A percentile compares a stretch with the other conserved stretches of the same genome.
Conservation (phyloP, 1,140 invertebrate species). For the Triops longicaudatus region DNA sequence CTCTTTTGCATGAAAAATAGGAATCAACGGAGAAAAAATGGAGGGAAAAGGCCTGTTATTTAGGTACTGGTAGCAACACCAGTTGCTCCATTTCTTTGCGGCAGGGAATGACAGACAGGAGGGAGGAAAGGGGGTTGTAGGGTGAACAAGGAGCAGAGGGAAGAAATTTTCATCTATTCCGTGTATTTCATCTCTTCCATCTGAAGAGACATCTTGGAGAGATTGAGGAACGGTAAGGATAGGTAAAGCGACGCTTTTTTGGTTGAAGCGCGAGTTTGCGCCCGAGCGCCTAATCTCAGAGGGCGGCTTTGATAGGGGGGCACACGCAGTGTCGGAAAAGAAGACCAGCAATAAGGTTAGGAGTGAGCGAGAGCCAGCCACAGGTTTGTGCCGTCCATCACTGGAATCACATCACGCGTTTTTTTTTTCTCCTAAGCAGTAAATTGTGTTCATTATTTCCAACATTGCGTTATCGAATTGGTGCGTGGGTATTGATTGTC, state of each 20-base stretch:
- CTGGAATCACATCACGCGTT: not conserved
- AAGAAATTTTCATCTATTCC: too few species aligned
- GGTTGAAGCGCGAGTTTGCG: not conserved
- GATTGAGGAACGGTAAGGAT: not conserved
- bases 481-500: too few species aligned
- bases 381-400: conserved; percentile 10
- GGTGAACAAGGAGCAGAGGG: not conserved
- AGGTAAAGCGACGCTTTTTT: not conserved
- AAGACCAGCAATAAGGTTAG: conserved; percentile 11
- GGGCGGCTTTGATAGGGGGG: not conserved
- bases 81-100: not conserved
- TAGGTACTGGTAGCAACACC: not conserved
- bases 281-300: not conserved
- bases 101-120: not conserved
- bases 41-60: not conserved
- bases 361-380: not conserved
- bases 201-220: not conserved
- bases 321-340: not conserved
- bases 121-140: not conserved
- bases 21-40: not conserved
- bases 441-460: too few species aligned
- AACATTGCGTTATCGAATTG: too few species aligned
- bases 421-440: not conserved
- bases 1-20: too few species aligned
- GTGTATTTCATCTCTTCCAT: not conserved